Base-by-base conservation (phyloP, 2,113 vertebrate species). In the Scomber scombrus region DNA sequence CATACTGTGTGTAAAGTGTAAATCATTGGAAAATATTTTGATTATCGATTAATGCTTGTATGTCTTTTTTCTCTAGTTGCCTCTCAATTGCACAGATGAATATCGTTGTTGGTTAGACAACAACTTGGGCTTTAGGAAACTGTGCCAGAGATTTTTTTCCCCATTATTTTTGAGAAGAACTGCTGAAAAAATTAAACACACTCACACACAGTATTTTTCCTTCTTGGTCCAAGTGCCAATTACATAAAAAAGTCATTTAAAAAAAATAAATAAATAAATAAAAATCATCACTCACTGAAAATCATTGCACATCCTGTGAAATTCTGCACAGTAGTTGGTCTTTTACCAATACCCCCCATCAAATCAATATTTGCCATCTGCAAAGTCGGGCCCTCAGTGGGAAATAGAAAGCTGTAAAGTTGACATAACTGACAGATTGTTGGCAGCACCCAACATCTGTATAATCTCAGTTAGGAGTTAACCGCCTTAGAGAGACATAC, bases 381-480 rank as follows among this genome's bases (percentile, higher is more conserved):
- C 43, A 55, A 66, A 40, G 61, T 73, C 4, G 1, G 57, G 61
- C 46, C 21, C 72, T 66, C 45, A 40, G 64, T 2, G 5, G 65
- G 78, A 84, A 79, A 67, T 50, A 66, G 61, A 63, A 66, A 43
- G 81, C 52, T 73, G 55, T 67, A 73, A 80, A 65, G 71, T 77
- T 87, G 81, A 89, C 65, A 73, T 81, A 66, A 81, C 73, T 75
- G 85, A 87, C 89, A 86, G 75, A 66, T 84, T 71, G 79, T 75
- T 90, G 86, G 84, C 84, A 78, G 71, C 13, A 54, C 16, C 72
- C 26, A 67, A 81, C 85, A 71, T 80, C 73, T 87, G 46, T 66
- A 74, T 40, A 66, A 58, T 75, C 23, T 81, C 51, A 73, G 23
- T 60, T 11, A 63, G n/a, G n/a, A 72, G 65, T 57, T 70, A 58